Evolutionary conservation across 2,797 vertebrate species (phyloP), one percentile per base, ranked within the genome.

Genomic region (Amblyraja radiata): DNA sequence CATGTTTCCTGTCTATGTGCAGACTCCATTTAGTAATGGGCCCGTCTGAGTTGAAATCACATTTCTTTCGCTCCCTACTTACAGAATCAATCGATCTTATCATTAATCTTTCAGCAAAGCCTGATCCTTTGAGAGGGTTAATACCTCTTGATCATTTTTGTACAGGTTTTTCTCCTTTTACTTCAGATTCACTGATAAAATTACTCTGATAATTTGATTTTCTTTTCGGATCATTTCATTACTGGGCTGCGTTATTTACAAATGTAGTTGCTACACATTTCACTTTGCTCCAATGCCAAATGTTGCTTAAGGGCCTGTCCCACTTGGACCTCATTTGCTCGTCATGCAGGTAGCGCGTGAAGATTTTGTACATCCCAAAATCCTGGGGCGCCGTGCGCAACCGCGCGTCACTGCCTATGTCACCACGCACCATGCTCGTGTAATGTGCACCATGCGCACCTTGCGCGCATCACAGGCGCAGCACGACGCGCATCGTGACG

Each of bases 21-120:
- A 86, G 14, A n/a, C 58, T 88, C 32, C 61, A 88, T 88, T 88
- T 88, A 88, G 36, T 65, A 88, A 88, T 65, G 61, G 84, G 84
- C 61, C 61, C n/a, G 84, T 32, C 61, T 65, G n/a, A 65, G n/a
- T 16, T 14, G 28, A 65, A 88, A 88, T 88, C 32, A n/a, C 61
- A 88, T 68, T 88, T 88, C 63, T 68, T 74, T 88, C n/a, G 21
- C 16, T 88, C 16, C 63, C 21, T 8, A 36, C 84, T 88, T 65
- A 68, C 84, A 88, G 84, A 68, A 32, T 63, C n/a, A 88, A 68
- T 88, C n/a, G 16, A 88, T 88, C n/a, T 88, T 36, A 36, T 32
- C 84, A 68, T 88, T 36, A 36, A 88, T 68, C 84, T 88, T 88
- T 68, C 84, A 88, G 16, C 61, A 32, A 88, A 88, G 18, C 10